Conservation (phyloP, 1,140 invertebrate species). For the Drosophila hydei region DNA sequence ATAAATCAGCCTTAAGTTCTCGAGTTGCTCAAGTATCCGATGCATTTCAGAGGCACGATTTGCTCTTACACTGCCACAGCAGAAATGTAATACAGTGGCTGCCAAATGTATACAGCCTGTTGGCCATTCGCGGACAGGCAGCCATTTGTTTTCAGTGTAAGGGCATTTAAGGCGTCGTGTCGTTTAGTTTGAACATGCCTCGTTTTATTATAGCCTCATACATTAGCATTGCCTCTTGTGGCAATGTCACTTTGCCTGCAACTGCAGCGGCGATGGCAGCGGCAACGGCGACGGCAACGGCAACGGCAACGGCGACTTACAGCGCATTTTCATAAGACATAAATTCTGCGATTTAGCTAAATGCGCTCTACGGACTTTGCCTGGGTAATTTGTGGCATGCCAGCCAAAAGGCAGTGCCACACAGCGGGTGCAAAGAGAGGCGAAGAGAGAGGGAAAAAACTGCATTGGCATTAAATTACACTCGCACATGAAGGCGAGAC, state of each 20-base stretch:
- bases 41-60: not conserved
- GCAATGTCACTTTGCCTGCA: constrained; percentile 57
- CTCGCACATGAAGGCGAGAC: constrained; percentile 30
- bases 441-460: constrained; percentile 26
- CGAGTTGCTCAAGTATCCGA: constrained; percentile 3
- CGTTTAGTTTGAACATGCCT: constrained; percentile 11
- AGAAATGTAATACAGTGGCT: not conserved
- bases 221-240: constrained; percentile 54
- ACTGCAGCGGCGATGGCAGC: constrained; percentile 1
- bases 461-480: constrained; percentile 79
- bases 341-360: constrained; percentile 79
- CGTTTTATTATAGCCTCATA: constrained; percentile 23
- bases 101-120: not conserved
- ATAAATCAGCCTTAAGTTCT: constrained; percentile 70
- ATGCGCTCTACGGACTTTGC: constrained; percentile 70
- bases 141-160: constrained; percentile 14
- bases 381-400: constrained; percentile 74
- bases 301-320: constrained; percentile 3
- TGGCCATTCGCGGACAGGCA: not conserved
- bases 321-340: constrained; percentile 77
- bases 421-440: not conserved
- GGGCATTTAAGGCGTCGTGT: constrained; percentile 16
- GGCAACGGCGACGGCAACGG: not conserved
- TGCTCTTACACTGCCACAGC: not conserved
- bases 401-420: constrained; percentile 11